Percentiles rank a stretch among this genome's conserved stretches.
Evolutionary conservation across 64 coral and sea anemone genomes (phyloP).

Genomic region (Acropora tenuis): DNA sequence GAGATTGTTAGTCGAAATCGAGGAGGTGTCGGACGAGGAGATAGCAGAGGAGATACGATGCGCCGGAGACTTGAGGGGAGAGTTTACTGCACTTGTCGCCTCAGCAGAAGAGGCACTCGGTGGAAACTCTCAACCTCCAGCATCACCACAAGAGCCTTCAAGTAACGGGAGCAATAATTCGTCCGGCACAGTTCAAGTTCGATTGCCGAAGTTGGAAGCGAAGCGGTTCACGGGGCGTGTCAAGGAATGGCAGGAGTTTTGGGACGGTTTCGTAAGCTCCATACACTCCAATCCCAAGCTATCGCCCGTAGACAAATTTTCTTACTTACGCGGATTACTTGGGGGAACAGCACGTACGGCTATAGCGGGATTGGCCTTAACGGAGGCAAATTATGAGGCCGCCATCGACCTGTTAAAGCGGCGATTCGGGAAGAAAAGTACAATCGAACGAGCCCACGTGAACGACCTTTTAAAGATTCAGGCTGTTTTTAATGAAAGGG

Average conservation of each 20-base stretch:
- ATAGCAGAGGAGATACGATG: not conserved
- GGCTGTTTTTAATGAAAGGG: too few relatives aligned
- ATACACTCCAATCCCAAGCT: not conserved
- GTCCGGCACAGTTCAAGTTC: not conserved
- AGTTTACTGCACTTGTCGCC: not conserved
- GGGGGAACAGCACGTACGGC: not conserved
- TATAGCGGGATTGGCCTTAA: conserved; percentile 17
- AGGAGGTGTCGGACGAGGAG: not conserved
- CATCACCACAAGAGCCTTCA: too few relatives aligned
- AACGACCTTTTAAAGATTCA: conserved; percentile 15
- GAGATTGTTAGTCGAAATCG: not conserved
- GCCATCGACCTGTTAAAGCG: conserved; percentile 27
- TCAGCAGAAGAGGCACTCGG: too few relatives aligned
- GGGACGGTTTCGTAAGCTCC: not conserved
- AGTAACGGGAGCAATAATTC: not conserved
- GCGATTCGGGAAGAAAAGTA: conserved; percentile 3
- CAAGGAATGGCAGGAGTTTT: conserved; percentile 3
- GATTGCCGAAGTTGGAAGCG: not conserved
- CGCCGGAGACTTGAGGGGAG: not conserved
- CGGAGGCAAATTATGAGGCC: conserved; percentile 28
- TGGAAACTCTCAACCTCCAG: too few relatives aligned
- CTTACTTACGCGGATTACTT: not conserved
- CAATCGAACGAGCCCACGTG: conserved; percentile 6
- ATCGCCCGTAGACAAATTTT: not conserved
- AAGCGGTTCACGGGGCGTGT: not conserved